Evolutionary conservation across 1,140 invertebrate species (phyloP).

Genomic region (Drosophila sechellia): DNA sequence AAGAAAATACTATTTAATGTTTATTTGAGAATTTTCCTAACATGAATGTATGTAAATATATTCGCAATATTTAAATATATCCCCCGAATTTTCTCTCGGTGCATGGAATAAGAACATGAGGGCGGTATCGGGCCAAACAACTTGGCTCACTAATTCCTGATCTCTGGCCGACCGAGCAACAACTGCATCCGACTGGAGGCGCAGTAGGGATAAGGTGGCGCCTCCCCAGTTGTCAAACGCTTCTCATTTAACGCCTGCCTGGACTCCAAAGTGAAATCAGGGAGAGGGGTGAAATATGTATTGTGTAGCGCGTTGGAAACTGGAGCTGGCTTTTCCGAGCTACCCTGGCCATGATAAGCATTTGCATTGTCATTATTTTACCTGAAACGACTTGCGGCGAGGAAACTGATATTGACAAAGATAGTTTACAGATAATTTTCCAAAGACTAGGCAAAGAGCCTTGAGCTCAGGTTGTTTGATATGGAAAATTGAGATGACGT

Average conservation of each 20-base stretch:
- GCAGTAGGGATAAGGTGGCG: slow-evolving; percentile 4
- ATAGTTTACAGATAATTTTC: slow-evolving; percentile 29
- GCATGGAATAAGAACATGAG: slow-evolving; percentile 20
- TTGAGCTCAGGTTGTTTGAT: background rate
- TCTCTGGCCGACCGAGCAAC: slow-evolving; percentile 48
- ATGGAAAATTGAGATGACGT: background rate
- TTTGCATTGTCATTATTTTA: slow-evolving; percentile 42
- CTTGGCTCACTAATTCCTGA: slow-evolving; percentile 77
- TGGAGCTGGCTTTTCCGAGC: slow-evolving; percentile 27
- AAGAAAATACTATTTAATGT: background rate
- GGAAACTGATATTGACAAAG: slow-evolving; percentile 40
- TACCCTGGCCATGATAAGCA: slow-evolving; percentile 43
- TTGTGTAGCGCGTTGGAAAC: slow-evolving; percentile 16
- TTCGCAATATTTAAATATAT: no score
- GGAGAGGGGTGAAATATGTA: slow-evolving; percentile 7
- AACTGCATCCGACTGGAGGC: background rate
- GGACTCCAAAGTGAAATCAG: slow-evolving; percentile 30
- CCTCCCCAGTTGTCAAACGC: slow-evolving; percentile 58
- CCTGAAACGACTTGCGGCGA: slow-evolving; percentile 17
- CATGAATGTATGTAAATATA: no score
- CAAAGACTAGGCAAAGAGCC: slow-evolving; percentile 7
- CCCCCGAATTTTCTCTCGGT: background rate
- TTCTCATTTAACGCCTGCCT: slow-evolving; percentile 77
- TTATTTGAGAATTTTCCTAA: no score
- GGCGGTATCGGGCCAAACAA: slow-evolving; percentile 38